Conservation (phyloP, 2,113 vertebrate genomes). For the Gnathonemus echidnorhynchus region DNA sequence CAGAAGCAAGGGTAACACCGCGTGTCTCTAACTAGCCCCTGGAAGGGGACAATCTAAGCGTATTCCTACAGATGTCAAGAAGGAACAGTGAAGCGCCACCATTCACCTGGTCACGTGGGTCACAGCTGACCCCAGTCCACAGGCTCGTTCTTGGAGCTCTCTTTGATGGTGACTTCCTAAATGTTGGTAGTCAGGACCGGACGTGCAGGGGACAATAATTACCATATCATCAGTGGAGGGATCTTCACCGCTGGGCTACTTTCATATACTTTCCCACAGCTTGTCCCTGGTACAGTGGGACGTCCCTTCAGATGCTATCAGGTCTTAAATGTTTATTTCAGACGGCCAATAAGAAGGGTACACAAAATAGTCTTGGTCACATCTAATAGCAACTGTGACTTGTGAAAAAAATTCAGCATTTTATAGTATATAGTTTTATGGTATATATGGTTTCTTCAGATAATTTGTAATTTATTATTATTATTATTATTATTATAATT, state of each 20-base stretch:
- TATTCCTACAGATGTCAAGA: neutral
- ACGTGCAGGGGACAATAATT: conserved; percentile 57
- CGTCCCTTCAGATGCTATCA: conserved; percentile 54
- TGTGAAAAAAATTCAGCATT: neutral
- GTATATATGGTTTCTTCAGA: neutral
- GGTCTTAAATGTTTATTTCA: conserved; percentile 47
- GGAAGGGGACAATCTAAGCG: neutral
- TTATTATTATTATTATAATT: neutral
- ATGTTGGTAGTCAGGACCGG: conserved; percentile 25
- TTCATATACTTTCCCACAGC: conserved; percentile 69
- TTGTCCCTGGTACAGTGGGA: conserved; percentile 55
- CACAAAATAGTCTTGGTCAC: conserved; percentile 17
- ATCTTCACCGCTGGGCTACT: conserved; percentile 55
- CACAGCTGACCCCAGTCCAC: neutral
- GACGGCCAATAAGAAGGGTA: conserved; percentile 35
- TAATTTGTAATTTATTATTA: neutral
- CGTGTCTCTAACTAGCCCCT: neutral
- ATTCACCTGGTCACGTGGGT: neutral
- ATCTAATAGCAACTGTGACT: neutral
- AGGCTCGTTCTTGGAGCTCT: neutral
- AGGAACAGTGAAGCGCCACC: neutral
- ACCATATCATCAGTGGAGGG: conserved; percentile 53
- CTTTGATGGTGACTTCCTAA: conserved; percentile 38
- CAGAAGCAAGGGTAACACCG: too few relatives aligned
- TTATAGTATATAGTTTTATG: neutral